A percentile compares a stretch with the other conserved stretches of the same genome.
Conservation (phyloP, 2,888 invertebrate genomes). For the Tetragonisca angustula region DNA sequence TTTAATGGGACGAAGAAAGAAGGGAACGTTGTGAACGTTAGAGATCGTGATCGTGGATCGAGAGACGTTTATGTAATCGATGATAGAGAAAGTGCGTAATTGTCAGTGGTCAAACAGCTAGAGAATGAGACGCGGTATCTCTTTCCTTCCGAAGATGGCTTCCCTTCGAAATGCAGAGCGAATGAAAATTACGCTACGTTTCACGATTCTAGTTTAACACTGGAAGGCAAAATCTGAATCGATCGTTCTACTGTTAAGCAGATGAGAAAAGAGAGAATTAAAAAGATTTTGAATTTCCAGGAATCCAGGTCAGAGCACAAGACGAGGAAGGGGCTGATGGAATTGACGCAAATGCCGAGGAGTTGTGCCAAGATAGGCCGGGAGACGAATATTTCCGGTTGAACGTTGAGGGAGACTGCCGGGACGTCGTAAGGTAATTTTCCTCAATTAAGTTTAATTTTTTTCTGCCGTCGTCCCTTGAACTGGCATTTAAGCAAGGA, state of each 20-base stretch:
- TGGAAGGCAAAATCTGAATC: too few species aligned
- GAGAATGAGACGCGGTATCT: background rate
- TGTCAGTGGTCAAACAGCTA: background rate
- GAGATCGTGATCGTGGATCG: constrained; percentile 24
- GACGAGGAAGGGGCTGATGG: constrained; percentile 87
- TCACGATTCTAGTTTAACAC: accelerated
- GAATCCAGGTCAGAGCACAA: constrained; percentile 86
- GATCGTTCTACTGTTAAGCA: background rate
- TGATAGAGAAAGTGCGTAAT: constrained; percentile 54
- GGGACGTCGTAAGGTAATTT: constrained; percentile 95
- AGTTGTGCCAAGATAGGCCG: constrained; percentile 94
- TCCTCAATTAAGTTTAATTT: background rate
- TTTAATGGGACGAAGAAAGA: background rate
- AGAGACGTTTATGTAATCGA: constrained; percentile 52
- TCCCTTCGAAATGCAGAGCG: background rate
- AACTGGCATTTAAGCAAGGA: background rate
- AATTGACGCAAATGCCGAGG: constrained; percentile 89
- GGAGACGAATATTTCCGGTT: constrained; percentile 97
- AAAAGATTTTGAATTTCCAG: constrained; percentile 60
- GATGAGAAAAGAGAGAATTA: background rate
- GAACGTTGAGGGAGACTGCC: constrained; percentile 93
- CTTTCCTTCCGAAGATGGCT: background rate
- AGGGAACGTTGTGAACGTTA: constrained; percentile 10
- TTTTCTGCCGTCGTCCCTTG: background rate
- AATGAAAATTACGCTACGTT: background rate